These are phyloP conservation scores for Orestias chungarensis DNA, from an alignment of 2,797 vertebrate species.

Conservation along the genomic window DNA sequence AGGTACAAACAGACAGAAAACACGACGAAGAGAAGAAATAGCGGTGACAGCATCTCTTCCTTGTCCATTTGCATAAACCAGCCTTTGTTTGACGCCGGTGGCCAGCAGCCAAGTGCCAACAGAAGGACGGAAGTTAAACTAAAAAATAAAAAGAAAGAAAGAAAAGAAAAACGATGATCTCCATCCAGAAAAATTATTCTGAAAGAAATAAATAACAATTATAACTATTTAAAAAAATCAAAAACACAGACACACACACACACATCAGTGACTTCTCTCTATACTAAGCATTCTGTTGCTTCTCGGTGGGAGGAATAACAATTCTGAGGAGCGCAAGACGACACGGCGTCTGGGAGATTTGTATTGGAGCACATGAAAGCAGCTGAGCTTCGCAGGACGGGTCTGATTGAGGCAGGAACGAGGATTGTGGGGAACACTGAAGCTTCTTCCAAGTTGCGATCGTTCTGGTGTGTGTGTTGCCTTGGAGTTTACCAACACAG, in stretches of 20 bases:
- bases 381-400: constrained; percentile 52
- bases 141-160: constrained; percentile 71
- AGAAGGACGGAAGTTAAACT: constrained; percentile 87
- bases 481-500: constrained; percentile 65
- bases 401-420: constrained; percentile 54
- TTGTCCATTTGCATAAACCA: constrained; percentile 84
- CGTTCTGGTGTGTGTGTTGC: constrained; percentile 67
- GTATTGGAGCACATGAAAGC: constrained; percentile 73
- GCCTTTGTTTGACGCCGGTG: constrained; percentile 85
- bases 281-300: constrained; percentile 51
- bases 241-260: constrained; percentile 16
- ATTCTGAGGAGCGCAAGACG: constrained; percentile 56
- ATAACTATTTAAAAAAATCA: constrained; percentile 59
- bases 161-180: constrained; percentile 72
- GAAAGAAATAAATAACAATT: constrained; percentile 77
- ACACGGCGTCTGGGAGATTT: constrained; percentile 59
- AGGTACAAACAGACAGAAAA: constrained; percentile 54
- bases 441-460: constrained; percentile 67
- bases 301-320: constrained; percentile 59
- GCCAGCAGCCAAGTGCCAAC: constrained; percentile 82
- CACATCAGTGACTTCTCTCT: constrained; percentile 60
- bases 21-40: constrained; percentile 47
- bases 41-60: constrained; percentile 70
- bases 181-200: constrained; percentile 77
- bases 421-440: constrained; percentile 60